These are phyloP conservation scores for Tylochromis polylepis DNA, from an alignment of 2,113 vertebrate species.

Conservation along the genomic window DNA sequence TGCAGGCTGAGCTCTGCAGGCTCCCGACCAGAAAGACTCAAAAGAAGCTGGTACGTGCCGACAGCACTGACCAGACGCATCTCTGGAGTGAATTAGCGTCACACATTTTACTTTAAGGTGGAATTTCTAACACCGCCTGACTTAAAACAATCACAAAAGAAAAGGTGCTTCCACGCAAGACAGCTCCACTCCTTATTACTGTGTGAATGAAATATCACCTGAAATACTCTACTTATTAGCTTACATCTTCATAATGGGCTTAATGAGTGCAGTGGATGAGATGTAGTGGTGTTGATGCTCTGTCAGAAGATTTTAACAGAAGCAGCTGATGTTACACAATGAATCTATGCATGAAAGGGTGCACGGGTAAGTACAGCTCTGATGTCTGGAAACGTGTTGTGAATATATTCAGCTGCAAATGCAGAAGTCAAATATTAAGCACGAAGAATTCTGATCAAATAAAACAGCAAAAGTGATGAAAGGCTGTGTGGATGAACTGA, in stretches of 20 bases:
- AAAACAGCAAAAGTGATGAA: background rate
- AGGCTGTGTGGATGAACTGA: background rate
- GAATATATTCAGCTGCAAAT: background rate
- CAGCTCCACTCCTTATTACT: background rate
- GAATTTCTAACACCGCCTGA: background rate
- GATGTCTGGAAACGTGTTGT: background rate
- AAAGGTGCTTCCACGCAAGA: background rate
- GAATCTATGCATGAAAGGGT: background rate
- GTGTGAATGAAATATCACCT: background rate
- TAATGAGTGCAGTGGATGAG: background rate
- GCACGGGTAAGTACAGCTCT: background rate
- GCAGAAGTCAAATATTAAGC: background rate
- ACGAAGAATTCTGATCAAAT: background rate
- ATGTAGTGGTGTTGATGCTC: background rate
- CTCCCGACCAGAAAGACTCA: background rate
- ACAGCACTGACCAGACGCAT: background rate
- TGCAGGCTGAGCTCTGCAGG: constrained; percentile 1
- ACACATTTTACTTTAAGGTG: background rate
- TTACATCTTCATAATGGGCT: background rate
- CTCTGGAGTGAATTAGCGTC: background rate
- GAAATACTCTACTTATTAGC: background rate
- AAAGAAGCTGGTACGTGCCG: constrained; percentile 1
- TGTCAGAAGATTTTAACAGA: background rate
- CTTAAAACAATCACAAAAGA: background rate
- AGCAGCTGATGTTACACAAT: background rate